A percentile compares a stretch with the other conserved stretches of the same genome.
phyloP scores from a whole-genome alignment of 2,113 vertebrate species.

The Lanius ludovicianus region DNA sequence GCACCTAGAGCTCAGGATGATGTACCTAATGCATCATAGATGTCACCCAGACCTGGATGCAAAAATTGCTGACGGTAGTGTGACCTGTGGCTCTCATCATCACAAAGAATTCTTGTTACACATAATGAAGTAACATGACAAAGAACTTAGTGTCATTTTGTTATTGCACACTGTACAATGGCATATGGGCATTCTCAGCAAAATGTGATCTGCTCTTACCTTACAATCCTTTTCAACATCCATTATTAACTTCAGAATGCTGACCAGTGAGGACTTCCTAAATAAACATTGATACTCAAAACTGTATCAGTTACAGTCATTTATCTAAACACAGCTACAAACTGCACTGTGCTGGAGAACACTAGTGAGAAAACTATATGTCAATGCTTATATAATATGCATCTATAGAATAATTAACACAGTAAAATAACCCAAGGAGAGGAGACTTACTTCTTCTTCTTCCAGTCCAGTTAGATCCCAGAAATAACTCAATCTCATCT shows the following conservation, averaged over 20 bases:
- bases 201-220: neutral
- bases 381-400: neutral
- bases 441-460: constrained; percentile 88
- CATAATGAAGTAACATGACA: neutral
- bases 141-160: neutral
- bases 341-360: neutral
- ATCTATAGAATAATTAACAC: neutral
- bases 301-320: neutral
- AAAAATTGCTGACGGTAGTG: neutral
- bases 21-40: neutral
- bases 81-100: neutral
- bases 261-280: neutral
- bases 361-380: neutral
- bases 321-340: neutral
- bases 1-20: neutral
- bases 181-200: neutral
- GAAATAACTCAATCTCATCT: constrained; percentile 90
- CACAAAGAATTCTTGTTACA: neutral
- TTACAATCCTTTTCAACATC: neutral
- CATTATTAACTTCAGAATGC: neutral
- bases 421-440: neutral
- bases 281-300: neutral
- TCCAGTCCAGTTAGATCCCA: constrained; percentile 95
- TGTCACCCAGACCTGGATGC: neutral
- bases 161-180: neutral